These are phyloP conservation scores for Oreochromis niloticus DNA, from an alignment of 2,113 vertebrate species.

Conservation along the genomic window DNA sequence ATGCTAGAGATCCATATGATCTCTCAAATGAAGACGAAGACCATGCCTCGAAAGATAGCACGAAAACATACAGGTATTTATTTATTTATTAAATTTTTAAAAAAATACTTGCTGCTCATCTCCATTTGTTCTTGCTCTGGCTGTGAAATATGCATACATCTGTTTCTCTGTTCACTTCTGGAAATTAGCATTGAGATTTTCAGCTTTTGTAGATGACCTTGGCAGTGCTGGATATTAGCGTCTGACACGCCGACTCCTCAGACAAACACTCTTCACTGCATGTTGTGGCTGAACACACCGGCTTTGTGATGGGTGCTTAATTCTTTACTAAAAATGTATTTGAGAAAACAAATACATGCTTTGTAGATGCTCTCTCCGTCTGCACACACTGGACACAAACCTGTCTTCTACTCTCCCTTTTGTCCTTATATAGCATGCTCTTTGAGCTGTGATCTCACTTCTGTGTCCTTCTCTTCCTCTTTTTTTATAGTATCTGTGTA, in stretches of 20 bases:
- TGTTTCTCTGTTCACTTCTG: constrained; percentile 12
- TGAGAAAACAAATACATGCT: constrained; percentile 44
- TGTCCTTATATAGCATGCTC: constrained; percentile 29
- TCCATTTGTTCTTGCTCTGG: constrained; percentile 7
- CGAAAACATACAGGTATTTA: constrained; percentile 75
- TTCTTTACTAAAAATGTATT: constrained; percentile 8
- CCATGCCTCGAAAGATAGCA: constrained; percentile 64
- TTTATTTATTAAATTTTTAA: neutral
- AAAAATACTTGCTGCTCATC: neutral
- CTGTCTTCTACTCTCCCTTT: neutral
- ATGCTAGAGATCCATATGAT: constrained; percentile 64
- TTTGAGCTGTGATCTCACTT: neutral
- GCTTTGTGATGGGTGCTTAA: constrained; percentile 1
- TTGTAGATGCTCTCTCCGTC: neutral
- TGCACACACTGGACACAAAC: constrained; percentile 26
- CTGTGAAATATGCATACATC: constrained; percentile 36
- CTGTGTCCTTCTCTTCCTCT: constrained; percentile 7
- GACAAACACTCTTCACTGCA: constrained; percentile 41
- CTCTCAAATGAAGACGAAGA: constrained; percentile 69
- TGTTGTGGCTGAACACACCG: constrained; percentile 27
- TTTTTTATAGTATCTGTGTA: constrained; percentile 17
- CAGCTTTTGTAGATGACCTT: constrained; percentile 25
- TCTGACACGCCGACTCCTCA: constrained; percentile 13
- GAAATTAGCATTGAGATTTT: constrained; percentile 22
- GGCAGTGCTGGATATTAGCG: neutral